Conservation (phyloP, 1,140 invertebrate genomes). For the Heliconius hewitsoni region DNA sequence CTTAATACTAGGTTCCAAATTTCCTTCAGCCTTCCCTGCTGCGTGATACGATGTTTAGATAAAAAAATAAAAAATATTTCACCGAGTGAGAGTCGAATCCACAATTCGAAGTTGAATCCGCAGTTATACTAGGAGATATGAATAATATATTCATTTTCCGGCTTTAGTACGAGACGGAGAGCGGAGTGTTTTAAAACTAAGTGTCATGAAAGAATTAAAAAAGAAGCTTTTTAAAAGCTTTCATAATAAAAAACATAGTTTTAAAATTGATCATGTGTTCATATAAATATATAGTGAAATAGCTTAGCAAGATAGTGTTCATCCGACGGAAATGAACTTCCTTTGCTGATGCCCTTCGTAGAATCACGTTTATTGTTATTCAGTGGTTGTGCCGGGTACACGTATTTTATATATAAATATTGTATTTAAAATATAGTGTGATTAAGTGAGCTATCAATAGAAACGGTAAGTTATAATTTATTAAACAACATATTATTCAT, state of each 20-base stretch:
- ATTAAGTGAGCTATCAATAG: neutral
- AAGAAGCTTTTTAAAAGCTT: neutral
- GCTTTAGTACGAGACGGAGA: no score
- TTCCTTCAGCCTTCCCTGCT: no score
- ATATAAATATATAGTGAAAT: neutral
- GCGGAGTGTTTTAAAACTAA: neutral
- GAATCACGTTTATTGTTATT: conserved; percentile 21
- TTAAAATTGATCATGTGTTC: neutral
- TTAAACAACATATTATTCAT: neutral
- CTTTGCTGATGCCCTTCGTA: conserved; percentile 26
- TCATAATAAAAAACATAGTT: neutral
- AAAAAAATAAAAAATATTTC: no score
- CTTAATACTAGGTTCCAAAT: no score
- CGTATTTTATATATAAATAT: conserved; percentile 7
- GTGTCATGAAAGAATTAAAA: no score
- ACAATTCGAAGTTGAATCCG: no score
- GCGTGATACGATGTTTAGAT: no score
- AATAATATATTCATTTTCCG: no score
- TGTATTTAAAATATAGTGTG: neutral
- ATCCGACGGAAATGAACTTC: conserved; percentile 36
- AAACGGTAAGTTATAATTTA: conserved; percentile 6
- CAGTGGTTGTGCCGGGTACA: conserved; percentile 12
- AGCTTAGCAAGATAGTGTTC: conserved; percentile 24
- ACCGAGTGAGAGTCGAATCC: no score
- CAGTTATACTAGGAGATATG: no score